Evolutionary conservation across 35 echinoderm and acorn worm species (phyloP).

Genomic region (Eucidaris tribuloides): DNA sequence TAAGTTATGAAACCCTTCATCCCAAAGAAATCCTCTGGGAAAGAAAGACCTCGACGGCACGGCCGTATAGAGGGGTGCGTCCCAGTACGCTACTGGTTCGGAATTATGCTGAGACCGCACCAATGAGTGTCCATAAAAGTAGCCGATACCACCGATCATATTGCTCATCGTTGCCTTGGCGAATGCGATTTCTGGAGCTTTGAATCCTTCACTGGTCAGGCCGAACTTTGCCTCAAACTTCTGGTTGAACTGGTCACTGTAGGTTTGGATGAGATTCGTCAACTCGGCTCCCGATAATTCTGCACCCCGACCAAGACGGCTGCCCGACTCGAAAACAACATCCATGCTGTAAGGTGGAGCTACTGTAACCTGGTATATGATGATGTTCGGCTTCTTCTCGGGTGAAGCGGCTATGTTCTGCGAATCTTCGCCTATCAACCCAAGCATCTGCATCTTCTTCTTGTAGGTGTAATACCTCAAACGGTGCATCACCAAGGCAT

Average conservation of each 20-base stretch:
- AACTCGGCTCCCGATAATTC: slow-evolving; percentile 51
- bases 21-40: slow-evolving; percentile 88
- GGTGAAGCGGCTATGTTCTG: slow-evolving; percentile 47
- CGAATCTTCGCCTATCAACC: slow-evolving; percentile 68
- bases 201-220: slow-evolving; percentile 64
- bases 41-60: slow-evolving; percentile 95
- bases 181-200: slow-evolving; percentile 49
- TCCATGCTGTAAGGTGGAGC: slow-evolving; percentile 90
- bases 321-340: slow-evolving; percentile 89
- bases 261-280: slow-evolving; percentile 35
- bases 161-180: slow-evolving; percentile 91
- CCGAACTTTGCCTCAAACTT: slow-evolving; percentile 80
- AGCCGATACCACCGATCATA: slow-evolving; percentile 89
- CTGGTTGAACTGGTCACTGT: slow-evolving; percentile 59
- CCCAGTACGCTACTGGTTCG: slow-evolving; percentile 80
- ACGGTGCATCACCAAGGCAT: slow-evolving; percentile 64
- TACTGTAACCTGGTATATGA: slow-evolving; percentile 87
- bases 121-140: slow-evolving; percentile 80
- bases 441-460: slow-evolving; percentile 56
- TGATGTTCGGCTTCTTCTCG: slow-evolving; percentile 71
- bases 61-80: slow-evolving; percentile 72
- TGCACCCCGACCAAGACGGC: slow-evolving; percentile 10
- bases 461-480: slow-evolving; percentile 59
- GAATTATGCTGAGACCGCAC: slow-evolving; percentile 68
- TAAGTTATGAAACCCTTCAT: slow-evolving; percentile 88